Base-by-base conservation (phyloP, 2,113 vertebrate genomes). In the Hyperoodon ampullatus region DNA sequence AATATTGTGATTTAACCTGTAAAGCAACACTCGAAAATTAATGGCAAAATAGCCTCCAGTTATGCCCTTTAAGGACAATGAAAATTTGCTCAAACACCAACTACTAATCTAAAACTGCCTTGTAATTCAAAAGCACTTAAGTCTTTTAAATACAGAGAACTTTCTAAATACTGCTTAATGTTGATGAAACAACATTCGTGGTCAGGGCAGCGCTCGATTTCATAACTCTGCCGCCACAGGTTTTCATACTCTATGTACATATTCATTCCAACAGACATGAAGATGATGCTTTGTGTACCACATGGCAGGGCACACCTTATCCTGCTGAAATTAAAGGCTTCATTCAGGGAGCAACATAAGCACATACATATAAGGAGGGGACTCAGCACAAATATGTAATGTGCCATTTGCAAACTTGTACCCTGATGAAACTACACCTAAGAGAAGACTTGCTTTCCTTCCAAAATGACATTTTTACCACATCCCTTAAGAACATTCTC, bases 121-220 rank as follows among this genome's bases (percentile, higher is more conserved):
- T 95, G 16, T 30, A 88, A 94, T 78, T 87, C 39, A 28, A 82
- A 93, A 93, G 61, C 70, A 90, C 50, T 90, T 77, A 61, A 50
- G 60, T 16, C 70, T 95, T 94, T 53, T 85, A 91, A 96, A 85
- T 35, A 75, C 13, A 58, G 39, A 71, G 33, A 47, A 12, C 72
- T 16, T 87, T 85, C 65, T 93, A 74, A 94, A 24, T 21, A 55
- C 53, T 24, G 18, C 55, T 77, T 21, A 23, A 90, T 50, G 77
- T 55, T 81, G 74, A 66, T 26, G 14, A 86, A 90, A 83, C 61
- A 60, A 44, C 61, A 63, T 77, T 30, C 61, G 88, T 66, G 74
- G 77, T 68, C 66, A 28, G 55, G 58, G 35, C 35, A 26, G 58
- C 26, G 14, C 11, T 71, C 35, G n/a, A 11, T 47, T 63, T 68